Conservation (phyloP, 2,888 invertebrate species). For the Saturnia japonica region DNA sequence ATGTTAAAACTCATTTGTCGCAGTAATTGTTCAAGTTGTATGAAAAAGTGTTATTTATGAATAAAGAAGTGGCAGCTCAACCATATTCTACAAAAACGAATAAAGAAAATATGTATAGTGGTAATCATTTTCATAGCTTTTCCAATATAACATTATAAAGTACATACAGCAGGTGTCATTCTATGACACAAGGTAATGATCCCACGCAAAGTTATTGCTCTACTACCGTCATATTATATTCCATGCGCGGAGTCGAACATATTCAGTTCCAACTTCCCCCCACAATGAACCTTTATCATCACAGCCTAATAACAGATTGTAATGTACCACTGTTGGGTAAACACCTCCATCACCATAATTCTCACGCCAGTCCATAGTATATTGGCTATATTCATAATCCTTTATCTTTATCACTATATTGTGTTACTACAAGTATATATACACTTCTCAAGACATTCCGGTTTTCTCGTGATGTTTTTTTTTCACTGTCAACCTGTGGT, state of each 20-base stretch:
- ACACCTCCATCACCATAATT: neutral
- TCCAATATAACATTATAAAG: conserved; percentile 23
- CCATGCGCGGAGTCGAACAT: conserved; percentile 46
- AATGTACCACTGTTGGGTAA: neutral
- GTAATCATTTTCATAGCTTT: conserved; percentile 51
- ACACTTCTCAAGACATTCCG: neutral
- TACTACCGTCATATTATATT: conserved; percentile 37
- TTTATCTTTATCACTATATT: neutral
- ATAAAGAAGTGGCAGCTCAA: conserved; percentile 41
- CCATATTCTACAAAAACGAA: conserved; percentile 27
- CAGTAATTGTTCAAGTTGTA: conserved; percentile 49
- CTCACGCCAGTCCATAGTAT: neutral
- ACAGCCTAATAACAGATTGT: neutral
- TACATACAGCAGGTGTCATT: conserved; percentile 47
- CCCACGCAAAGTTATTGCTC: conserved; percentile 55
- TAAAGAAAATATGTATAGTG: conserved; percentile 33
- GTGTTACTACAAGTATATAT: neutral
- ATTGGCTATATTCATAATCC: neutral
- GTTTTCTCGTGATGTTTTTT: too few species aligned
- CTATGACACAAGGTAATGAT: conserved; percentile 45
- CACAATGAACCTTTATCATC: conserved; percentile 18
- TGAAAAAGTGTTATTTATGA: conserved; percentile 42
- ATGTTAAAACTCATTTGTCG: conserved; percentile 66
- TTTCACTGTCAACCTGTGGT: neutral
- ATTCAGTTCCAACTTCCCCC: conserved; percentile 45